Conservation (phyloP, 2,113 vertebrate genomes). For the Astur gentilis region DNA sequence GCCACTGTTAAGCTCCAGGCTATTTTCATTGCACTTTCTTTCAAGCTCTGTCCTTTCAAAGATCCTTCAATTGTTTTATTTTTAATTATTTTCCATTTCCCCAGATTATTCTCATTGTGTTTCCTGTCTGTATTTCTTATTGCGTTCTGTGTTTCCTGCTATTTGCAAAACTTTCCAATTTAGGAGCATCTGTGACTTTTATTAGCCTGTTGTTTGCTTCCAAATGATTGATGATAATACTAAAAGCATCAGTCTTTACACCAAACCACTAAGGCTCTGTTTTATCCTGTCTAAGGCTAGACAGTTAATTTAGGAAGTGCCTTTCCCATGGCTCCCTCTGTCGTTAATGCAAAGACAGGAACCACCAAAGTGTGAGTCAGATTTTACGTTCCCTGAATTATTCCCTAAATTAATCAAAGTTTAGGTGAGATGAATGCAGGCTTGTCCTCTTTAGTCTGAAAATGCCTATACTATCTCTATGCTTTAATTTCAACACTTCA, state of each 20-base stretch:
- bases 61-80: conserved; percentile 30
- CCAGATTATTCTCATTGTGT: background rate
- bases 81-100: conserved; percentile 45
- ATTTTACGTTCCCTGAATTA: background rate
- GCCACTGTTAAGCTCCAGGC: background rate
- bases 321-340: conserved; percentile 3
- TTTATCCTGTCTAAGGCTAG: conserved; percentile 7
- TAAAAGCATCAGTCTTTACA: conserved; percentile 22
- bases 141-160: conserved; percentile 40
- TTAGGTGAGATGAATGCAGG: background rate
- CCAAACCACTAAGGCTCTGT: conserved; percentile 2
- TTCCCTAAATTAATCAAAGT: background rate
- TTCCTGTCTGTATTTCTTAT: conserved; percentile 42
- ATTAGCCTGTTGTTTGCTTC: conserved; percentile 44
- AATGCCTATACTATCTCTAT: background rate
- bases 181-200: conserved; percentile 49
- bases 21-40: background rate
- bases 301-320: conserved; percentile 8
- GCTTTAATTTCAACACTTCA: background rate
- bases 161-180: conserved; percentile 43
- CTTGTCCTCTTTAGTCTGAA: background rate
- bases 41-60: background rate
- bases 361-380: background rate
- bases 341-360: background rate
- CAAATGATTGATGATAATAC: conserved; percentile 20